Conservation (phyloP, 2,888 invertebrate genomes). For the Pedicia rivosa region DNA sequence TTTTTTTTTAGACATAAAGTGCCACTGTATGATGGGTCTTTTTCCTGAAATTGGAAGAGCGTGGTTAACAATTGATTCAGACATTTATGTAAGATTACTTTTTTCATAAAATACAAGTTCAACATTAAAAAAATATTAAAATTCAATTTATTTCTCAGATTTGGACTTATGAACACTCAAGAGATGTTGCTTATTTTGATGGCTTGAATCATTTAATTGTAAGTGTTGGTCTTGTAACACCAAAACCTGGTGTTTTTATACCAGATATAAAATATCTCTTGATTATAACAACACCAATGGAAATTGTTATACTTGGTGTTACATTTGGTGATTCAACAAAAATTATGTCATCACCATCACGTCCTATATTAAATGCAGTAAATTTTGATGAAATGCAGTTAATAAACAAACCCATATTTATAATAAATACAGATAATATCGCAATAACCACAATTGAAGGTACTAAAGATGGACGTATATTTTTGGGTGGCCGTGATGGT, state of each 20-base stretch:
- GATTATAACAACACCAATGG: slow-evolving; percentile 85
- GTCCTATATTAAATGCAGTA: slow-evolving; percentile 9
- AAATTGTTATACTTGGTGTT: slow-evolving; percentile 49
- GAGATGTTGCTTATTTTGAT: slow-evolving; percentile 93
- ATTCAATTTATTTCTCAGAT: slow-evolving; percentile 16
- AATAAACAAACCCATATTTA: slow-evolving; percentile 88
- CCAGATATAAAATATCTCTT: slow-evolving; percentile 80
- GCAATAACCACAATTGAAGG: slow-evolving; percentile 70
- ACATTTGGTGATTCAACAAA: slow-evolving; percentile 25
- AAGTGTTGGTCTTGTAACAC: slow-evolving; percentile 78
- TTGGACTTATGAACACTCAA: slow-evolving; percentile 93
- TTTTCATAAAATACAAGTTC: not conserved
- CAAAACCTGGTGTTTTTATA: slow-evolving; percentile 79
- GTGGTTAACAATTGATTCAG: slow-evolving; percentile 95
- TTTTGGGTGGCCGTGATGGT: slow-evolving; percentile 89
- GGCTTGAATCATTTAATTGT: slow-evolving; percentile 88
- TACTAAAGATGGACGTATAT: slow-evolving; percentile 72
- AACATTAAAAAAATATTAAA: not conserved
- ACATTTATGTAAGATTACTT: slow-evolving; percentile 58
- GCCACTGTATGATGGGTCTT: slow-evolving; percentile 92
- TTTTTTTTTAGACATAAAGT: slow-evolving; percentile 64
- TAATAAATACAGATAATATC: slow-evolving; percentile 77
- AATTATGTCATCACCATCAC: slow-evolving; percentile 18
- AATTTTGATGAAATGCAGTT: slow-evolving; percentile 65
- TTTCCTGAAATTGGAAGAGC: slow-evolving; percentile 93